Conservation (phyloP, 2,797 vertebrate species). For the Bovichtus variegatus region DNA sequence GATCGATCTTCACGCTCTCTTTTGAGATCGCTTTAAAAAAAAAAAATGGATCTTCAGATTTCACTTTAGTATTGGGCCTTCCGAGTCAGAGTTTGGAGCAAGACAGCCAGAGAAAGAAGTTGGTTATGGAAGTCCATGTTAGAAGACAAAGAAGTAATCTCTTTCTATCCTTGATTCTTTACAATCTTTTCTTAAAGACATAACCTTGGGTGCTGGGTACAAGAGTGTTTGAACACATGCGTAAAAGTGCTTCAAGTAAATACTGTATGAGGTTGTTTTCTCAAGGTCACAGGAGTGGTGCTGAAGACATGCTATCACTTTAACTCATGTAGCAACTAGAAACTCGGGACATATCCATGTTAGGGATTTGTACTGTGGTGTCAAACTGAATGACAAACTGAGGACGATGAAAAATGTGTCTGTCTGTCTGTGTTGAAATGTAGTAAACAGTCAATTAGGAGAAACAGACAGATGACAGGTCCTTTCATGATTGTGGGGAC, state of each 20-base stretch:
- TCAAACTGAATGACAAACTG: slow-evolving; percentile 71
- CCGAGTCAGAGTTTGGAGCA: slow-evolving; percentile 51
- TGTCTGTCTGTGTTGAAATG: slow-evolving; percentile 68
- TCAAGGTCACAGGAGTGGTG: slow-evolving; percentile 59
- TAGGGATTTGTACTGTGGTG: slow-evolving; percentile 47
- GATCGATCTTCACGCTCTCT: slow-evolving; percentile 36
- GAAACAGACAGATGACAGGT: slow-evolving; percentile 79
- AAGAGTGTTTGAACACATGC: slow-evolving; percentile 55
- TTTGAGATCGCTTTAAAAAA: slow-evolving; percentile 22
- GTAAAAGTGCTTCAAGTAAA: slow-evolving; percentile 61
- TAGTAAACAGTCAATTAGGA: slow-evolving; percentile 81
- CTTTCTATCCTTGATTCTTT: slow-evolving; percentile 61
- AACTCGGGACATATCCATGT: slow-evolving; percentile 32
- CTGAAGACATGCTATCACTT: slow-evolving; percentile 49
- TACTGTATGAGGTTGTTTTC: slow-evolving; percentile 47
- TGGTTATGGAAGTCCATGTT: slow-evolving; percentile 48
- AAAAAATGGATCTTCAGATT: slow-evolving; percentile 57
- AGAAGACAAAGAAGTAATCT: slow-evolving; percentile 32
- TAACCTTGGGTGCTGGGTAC: slow-evolving; percentile 57
- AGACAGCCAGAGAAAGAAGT: slow-evolving; percentile 37
- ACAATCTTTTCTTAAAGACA: slow-evolving; percentile 44
- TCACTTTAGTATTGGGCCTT: slow-evolving; percentile 49
- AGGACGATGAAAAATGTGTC: slow-evolving; percentile 62
- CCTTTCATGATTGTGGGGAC: slow-evolving; percentile 78
- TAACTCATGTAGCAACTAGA: slow-evolving; percentile 44